Evolutionary conservation across 2,888 invertebrate species (phyloP).

Genomic region (Graphium colonna): DNA sequence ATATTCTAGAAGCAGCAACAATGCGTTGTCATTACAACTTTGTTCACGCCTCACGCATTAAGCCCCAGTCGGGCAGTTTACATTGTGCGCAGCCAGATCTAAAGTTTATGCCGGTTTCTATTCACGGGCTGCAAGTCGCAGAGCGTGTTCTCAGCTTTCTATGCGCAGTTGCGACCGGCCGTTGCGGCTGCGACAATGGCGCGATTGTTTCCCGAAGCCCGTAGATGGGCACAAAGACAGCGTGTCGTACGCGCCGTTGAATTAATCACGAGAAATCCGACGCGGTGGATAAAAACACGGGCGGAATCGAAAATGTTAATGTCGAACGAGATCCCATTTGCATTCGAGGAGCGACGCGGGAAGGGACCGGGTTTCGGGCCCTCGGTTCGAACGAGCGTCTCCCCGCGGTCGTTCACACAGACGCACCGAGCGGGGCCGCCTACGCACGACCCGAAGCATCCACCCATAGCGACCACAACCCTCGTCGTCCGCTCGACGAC

Average conservation of each 20-base stretch:
- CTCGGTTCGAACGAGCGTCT: slow-evolving; percentile 64
- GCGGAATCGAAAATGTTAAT: slow-evolving; percentile 49
- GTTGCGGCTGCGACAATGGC: slow-evolving; percentile 7
- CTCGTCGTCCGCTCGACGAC: slow-evolving; percentile 46
- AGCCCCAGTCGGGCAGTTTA: neutral
- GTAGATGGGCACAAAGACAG: slow-evolving; percentile 30
- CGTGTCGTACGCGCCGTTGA: slow-evolving; percentile 32
- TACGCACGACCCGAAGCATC: slow-evolving; percentile 61
- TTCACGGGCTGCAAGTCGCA: slow-evolving; percentile 12
- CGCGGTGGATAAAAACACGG: slow-evolving; percentile 41
- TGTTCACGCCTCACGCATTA: neutral
- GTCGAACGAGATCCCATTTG: slow-evolving; percentile 50
- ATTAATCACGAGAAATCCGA: slow-evolving; percentile 33
- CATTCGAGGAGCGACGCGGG: slow-evolving; percentile 53
- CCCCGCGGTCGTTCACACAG: slow-evolving; percentile 78
- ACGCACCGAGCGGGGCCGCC: slow-evolving; percentile 56
- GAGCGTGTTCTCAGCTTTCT: slow-evolving; percentile 28
- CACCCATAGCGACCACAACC: slow-evolving; percentile 68
- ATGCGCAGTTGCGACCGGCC: neutral
- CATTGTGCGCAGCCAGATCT: slow-evolving; percentile 4
- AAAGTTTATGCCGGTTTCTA: slow-evolving; percentile 15
- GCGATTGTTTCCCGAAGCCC: slow-evolving; percentile 6
- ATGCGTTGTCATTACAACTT: neutral
- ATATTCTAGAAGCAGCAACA: neutral
- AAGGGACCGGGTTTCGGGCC: slow-evolving; percentile 59